Conservation (phyloP, 2,888 invertebrate species). For the Drosophila buzzatii region DNA sequence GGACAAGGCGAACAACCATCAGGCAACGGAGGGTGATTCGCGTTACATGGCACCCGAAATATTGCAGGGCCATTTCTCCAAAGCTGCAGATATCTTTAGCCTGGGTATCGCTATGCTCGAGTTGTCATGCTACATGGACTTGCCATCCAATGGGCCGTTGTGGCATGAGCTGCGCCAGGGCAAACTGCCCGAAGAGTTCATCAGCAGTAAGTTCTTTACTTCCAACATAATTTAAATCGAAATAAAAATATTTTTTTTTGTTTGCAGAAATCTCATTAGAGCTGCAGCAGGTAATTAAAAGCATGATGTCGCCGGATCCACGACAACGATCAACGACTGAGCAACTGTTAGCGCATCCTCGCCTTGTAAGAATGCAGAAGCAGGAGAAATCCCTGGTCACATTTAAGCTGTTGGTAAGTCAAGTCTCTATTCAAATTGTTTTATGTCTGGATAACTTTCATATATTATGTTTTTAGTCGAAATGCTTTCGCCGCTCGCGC, state of each 20-base stretch:
- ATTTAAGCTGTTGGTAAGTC: slow-evolving; percentile 78
- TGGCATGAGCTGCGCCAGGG: slow-evolving; percentile 89
- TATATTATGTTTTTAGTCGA: slow-evolving; percentile 68
- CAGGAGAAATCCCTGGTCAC: slow-evolving; percentile 77
- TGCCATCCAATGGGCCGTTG: slow-evolving; percentile 89
- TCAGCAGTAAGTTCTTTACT: slow-evolving; percentile 80
- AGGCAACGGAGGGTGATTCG: slow-evolving; percentile 90
- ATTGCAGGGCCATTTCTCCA: slow-evolving; percentile 88
- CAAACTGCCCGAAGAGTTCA: slow-evolving; percentile 86
- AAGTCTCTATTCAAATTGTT: slow-evolving; percentile 21
- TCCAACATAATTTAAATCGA: not conserved
- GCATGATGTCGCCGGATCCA: slow-evolving; percentile 87
- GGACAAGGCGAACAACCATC: slow-evolving; percentile 86
- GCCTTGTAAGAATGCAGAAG: slow-evolving; percentile 71
- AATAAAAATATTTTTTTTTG: not conserved
- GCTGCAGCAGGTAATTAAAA: slow-evolving; percentile 86
- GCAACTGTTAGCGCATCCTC: slow-evolving; percentile 85
- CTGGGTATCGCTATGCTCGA: slow-evolving; percentile 91
- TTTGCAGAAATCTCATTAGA: slow-evolving; percentile 86
- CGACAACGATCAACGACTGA: slow-evolving; percentile 86
- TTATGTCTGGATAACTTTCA: not conserved
- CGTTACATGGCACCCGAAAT: slow-evolving; percentile 91
- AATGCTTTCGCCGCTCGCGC: slow-evolving; percentile 78
- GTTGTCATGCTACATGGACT: slow-evolving; percentile 89
- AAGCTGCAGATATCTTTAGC: slow-evolving; percentile 91